A percentile compares a stretch with the other conserved stretches of the same genome.
Conservation (phyloP, 1,140 invertebrate genomes). For the Geopemphigus sp. region DNA sequence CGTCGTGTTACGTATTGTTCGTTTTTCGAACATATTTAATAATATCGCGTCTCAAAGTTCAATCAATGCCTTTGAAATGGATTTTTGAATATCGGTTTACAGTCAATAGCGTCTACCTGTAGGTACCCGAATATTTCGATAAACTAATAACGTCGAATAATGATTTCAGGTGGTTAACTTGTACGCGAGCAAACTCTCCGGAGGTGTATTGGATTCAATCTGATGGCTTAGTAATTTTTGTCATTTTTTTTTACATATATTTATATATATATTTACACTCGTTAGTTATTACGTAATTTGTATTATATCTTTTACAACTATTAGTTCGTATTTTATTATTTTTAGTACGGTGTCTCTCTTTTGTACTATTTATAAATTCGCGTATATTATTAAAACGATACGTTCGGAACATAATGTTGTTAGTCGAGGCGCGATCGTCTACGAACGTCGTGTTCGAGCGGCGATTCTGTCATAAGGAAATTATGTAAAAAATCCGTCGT, state of each 20-base stretch:
- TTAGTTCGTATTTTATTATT: slow-evolving; percentile 4
- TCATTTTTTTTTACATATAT: slow-evolving; percentile 5
- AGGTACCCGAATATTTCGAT: no score
- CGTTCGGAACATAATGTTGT: neutral
- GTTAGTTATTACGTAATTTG: slow-evolving; percentile 10
- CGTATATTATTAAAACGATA: neutral
- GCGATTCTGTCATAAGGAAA: slow-evolving; percentile 28
- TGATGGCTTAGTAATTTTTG: slow-evolving; percentile 53
- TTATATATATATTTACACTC: slow-evolving; percentile 2
- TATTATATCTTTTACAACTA: slow-evolving; percentile 27
- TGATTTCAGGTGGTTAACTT: slow-evolving; percentile 64
- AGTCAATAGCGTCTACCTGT: no score
- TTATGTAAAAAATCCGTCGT: no score
- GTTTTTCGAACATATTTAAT: no score
- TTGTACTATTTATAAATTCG: slow-evolving; percentile 13
- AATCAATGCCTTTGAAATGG: no score
- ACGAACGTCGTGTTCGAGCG: slow-evolving; percentile 15
- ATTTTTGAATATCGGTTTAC: no score
- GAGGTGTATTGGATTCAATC: slow-evolving; percentile 63
- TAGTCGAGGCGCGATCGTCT: neutral
- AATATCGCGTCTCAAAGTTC: no score
- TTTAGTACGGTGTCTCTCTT: slow-evolving; percentile 14
- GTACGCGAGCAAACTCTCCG: slow-evolving; percentile 69
- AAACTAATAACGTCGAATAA: no score
- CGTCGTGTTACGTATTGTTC: no score